Conservation (phyloP, 2,888 invertebrate genomes). For the Osmoderma eremita region DNA sequence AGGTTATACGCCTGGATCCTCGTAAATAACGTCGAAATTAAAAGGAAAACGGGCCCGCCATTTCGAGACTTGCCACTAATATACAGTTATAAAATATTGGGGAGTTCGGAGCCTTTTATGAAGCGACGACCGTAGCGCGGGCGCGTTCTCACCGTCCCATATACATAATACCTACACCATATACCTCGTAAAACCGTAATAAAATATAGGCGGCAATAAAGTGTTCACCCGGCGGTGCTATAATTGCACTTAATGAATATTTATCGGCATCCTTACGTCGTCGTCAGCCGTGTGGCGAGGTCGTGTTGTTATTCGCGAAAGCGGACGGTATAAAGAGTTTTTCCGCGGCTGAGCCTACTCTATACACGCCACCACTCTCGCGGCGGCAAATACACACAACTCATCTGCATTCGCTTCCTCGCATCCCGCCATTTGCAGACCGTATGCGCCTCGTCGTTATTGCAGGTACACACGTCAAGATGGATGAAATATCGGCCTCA, state of each 20-base stretch:
- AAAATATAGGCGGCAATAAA: slow-evolving; percentile 65
- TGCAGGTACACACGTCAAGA: slow-evolving; percentile 58
- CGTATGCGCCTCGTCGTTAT: slow-evolving; percentile 53
- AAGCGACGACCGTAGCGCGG: slow-evolving; percentile 50
- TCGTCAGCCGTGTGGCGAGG: slow-evolving; percentile 52
- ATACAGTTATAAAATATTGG: slow-evolving; percentile 54
- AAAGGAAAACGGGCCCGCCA: slow-evolving; percentile 50
- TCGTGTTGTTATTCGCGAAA: slow-evolving; percentile 54
- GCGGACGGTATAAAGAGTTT: slow-evolving; percentile 59
- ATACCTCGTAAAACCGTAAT: slow-evolving; percentile 62
- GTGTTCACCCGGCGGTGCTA: slow-evolving; percentile 63
- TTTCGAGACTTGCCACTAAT: slow-evolving; percentile 47
- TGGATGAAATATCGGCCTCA: slow-evolving; percentile 59
- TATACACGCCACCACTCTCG: too few relatives aligned
- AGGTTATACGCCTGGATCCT: too few relatives aligned
- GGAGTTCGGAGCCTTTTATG: slow-evolving; percentile 49
- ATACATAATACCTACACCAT: too few relatives aligned
- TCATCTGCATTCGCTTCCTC: slow-evolving; percentile 62
- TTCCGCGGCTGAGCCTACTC: slow-evolving; percentile 36
- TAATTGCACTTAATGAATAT: slow-evolving; percentile 66
- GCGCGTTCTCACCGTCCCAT: slow-evolving; percentile 45
- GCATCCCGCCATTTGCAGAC: slow-evolving; percentile 62
- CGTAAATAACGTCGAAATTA: slow-evolving; percentile 50
- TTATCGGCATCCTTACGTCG: slow-evolving; percentile 62
- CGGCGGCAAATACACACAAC: slow-evolving; percentile 58